Conservation (phyloP, 1,140 invertebrate genomes). For the Amyelois transitella region DNA sequence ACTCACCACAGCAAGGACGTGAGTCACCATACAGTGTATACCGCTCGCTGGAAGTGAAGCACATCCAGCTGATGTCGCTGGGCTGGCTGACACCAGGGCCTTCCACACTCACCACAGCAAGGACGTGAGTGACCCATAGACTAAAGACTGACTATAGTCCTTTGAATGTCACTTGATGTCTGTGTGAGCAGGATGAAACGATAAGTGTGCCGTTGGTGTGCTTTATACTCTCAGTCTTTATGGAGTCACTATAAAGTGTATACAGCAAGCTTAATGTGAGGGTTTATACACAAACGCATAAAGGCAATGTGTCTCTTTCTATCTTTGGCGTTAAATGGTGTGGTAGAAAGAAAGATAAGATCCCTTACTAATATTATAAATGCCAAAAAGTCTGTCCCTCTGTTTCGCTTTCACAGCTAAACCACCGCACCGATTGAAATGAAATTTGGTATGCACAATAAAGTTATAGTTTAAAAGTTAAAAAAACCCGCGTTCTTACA, state of each 20-base stretch:
- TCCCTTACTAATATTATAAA: no score
- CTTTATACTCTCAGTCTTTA: conserved; percentile 63
- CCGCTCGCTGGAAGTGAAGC: conserved; percentile 89
- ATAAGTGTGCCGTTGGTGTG: no score
- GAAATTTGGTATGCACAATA: no score
- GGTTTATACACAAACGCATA: no score
- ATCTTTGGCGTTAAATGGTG: no score
- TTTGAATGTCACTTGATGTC: conserved; percentile 95
- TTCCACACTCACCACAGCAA: conserved; percentile 66
- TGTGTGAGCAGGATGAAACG: conserved; percentile 88
- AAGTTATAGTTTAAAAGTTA: no score
- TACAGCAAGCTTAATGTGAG: no score
- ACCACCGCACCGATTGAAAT: no score
- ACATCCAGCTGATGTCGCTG: conserved; percentile 94
- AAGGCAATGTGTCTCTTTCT: no score
- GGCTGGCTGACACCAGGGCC: conserved; percentile 86
- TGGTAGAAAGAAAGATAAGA: no score
- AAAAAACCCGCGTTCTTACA: neutral
- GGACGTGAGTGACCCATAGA: conserved; percentile 41
- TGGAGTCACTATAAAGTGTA: conserved; percentile 24
- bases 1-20: conserved; percentile 66
- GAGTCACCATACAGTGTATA: conserved; percentile 74
- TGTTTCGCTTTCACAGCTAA: no score
- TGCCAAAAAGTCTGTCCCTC: no score
- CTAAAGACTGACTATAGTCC: conserved; percentile 78